phyloP scores from a whole-genome alignment of 2,797 vertebrate species.

The Xerus rutilus region DNA sequence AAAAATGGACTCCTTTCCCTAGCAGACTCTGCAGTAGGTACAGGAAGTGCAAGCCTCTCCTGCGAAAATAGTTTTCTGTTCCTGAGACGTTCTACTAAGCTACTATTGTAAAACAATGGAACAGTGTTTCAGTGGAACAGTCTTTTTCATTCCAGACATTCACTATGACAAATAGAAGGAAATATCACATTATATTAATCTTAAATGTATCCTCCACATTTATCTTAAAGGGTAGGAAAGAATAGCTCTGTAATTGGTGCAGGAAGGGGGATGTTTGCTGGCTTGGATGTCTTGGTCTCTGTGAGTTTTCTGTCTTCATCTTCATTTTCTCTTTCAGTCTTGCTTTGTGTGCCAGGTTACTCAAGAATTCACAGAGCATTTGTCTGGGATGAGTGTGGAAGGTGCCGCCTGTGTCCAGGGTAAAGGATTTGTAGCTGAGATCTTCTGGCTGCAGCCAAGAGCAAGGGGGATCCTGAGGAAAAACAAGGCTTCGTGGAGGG shows the following conservation, averaged over 20 bases:
- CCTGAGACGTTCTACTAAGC: neutral
- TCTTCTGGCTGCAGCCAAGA: neutral
- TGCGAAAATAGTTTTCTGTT: neutral
- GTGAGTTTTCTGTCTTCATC: neutral
- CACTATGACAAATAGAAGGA: slow-evolving; percentile 20
- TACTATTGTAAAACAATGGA: neutral
- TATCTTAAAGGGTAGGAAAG: neutral
- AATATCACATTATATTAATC: slow-evolving; percentile 3
- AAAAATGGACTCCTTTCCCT: neutral
- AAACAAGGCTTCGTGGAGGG: neutral
- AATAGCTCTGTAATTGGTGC: neutral
- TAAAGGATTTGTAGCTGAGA: neutral
- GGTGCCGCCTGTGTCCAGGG: neutral
- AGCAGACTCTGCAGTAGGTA: neutral
- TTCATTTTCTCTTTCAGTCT: slow-evolving; percentile 9
- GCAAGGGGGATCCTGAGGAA: neutral
- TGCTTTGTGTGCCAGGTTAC: neutral
- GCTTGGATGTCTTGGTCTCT: neutral
- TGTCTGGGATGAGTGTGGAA: neutral
- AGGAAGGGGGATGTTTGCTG: neutral
- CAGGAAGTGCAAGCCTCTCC: neutral
- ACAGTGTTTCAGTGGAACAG: neutral
- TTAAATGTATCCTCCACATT: slow-evolving; percentile 20
- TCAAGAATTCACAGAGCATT: neutral
- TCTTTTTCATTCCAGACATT: neutral